phyloP scores from a whole-genome alignment of 2,888 invertebrate genomes.

The Catocala fraxini region DNA sequence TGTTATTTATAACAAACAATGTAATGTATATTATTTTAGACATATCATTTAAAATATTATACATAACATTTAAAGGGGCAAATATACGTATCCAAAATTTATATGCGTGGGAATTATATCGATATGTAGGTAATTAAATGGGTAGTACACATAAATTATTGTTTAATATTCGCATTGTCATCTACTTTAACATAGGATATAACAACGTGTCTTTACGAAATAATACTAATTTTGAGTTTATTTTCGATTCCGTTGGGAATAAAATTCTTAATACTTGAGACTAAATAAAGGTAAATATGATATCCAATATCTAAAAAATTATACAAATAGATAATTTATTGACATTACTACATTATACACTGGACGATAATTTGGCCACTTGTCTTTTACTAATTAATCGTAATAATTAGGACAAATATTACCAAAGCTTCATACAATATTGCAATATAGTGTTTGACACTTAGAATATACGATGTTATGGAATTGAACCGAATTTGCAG shows the following conservation, averaged over 20 bases:
- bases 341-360: constrained; percentile 45
- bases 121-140: neutral
- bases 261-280: constrained; percentile 30
- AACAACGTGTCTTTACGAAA: constrained; percentile 13
- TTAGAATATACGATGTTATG: constrained; percentile 25
- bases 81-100: no score
- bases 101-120: no score
- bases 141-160: neutral
- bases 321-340: constrained; percentile 31
- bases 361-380: constrained; percentile 87
- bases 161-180: neutral
- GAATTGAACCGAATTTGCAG: constrained; percentile 18
- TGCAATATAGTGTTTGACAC: constrained; percentile 57
- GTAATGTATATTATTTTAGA: no score
- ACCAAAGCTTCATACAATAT: constrained; percentile 61
- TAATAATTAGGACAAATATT: constrained; percentile 64
- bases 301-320: constrained; percentile 45
- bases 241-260: constrained; percentile 17
- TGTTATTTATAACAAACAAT: neutral
- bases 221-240: constrained; percentile 16
- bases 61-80: no score
- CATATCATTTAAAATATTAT: no score
- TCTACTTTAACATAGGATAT: constrained; percentile 6
- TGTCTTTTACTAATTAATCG: constrained; percentile 73
- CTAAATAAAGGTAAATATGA: constrained; percentile 30